These are phyloP conservation scores for Macropis europaea DNA, from an alignment of 2,888 invertebrate species.

Conservation along the genomic window DNA sequence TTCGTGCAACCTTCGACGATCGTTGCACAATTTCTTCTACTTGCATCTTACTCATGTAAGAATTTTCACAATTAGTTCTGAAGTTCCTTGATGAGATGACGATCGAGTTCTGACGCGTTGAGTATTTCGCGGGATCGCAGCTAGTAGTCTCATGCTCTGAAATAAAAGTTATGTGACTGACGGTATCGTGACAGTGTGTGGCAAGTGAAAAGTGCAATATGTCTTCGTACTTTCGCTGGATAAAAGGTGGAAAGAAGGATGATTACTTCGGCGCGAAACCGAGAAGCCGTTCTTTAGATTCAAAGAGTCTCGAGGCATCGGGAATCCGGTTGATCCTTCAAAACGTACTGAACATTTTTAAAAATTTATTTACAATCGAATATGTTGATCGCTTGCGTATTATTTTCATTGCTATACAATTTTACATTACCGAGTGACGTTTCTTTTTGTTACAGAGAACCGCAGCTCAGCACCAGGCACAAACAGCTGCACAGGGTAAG, in stretches of 20 bases:
- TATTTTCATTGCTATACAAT: background rate
- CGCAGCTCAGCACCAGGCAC: constrained; percentile 85
- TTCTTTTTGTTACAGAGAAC: constrained; percentile 84
- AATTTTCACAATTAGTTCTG: background rate
- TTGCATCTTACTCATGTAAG: background rate
- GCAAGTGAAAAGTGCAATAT: constrained; percentile 73
- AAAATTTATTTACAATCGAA: background rate
- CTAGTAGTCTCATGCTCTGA: background rate
- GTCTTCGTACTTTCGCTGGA: constrained; percentile 87
- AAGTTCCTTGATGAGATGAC: background rate
- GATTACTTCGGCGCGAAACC: constrained; percentile 83
- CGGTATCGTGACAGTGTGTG: constrained; percentile 6
- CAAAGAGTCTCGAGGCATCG: constrained; percentile 86
- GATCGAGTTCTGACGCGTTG: background rate
- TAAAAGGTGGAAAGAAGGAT: constrained; percentile 84
- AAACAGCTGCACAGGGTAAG: constrained; percentile 83
- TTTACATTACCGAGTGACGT: constrained; percentile 45
- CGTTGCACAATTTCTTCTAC: too few relatives aligned
- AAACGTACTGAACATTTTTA: constrained; percentile 75
- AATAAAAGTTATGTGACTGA: constrained; percentile 24
- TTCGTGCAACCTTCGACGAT: too few relatives aligned
- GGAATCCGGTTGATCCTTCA: constrained; percentile 84
- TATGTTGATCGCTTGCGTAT: too few relatives aligned
- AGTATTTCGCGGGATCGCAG: background rate
- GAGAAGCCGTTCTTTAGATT: constrained; percentile 87